Conservation (phyloP, 1,140 invertebrate genomes). For the Eumaeus atala region DNA sequence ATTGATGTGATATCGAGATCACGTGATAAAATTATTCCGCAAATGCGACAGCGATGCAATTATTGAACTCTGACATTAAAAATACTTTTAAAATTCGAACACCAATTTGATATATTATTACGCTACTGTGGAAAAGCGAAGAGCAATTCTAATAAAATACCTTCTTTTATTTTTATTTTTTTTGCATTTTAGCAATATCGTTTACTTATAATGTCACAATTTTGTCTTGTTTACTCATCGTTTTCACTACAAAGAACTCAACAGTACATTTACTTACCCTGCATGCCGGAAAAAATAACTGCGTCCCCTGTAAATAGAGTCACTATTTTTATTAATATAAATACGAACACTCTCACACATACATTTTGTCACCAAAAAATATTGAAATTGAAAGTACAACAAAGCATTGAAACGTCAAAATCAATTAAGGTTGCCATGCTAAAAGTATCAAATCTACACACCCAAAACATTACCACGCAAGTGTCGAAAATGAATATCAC, state of each 20-base stretch:
- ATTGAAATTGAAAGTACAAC: background rate
- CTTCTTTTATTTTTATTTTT: no score
- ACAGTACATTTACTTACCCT: constrained; percentile 56
- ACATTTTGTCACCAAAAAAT: background rate
- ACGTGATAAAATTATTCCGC: constrained; percentile 9
- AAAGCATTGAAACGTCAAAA: constrained; percentile 20
- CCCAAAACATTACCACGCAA: constrained; percentile 12
- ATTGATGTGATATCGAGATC: background rate
- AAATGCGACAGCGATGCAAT: background rate
- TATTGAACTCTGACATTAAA: background rate
- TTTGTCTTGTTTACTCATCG: background rate
- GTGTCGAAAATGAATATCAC: background rate
- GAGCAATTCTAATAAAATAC: no score
- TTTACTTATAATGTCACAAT: no score
- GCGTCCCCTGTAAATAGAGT: constrained; percentile 67
- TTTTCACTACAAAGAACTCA: background rate
- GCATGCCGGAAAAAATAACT: constrained; percentile 75
- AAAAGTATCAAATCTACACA: constrained; percentile 8
- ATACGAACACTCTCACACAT: no score
- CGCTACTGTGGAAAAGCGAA: background rate
- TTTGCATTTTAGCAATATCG: no score
- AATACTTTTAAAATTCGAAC: constrained; percentile 1
- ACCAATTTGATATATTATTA: background rate
- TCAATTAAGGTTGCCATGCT: constrained; percentile 28
- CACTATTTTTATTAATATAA: constrained; percentile 22